Base-by-base conservation (phyloP, 2,797 vertebrate genomes). In the Bradypodion ventrale region DNA sequence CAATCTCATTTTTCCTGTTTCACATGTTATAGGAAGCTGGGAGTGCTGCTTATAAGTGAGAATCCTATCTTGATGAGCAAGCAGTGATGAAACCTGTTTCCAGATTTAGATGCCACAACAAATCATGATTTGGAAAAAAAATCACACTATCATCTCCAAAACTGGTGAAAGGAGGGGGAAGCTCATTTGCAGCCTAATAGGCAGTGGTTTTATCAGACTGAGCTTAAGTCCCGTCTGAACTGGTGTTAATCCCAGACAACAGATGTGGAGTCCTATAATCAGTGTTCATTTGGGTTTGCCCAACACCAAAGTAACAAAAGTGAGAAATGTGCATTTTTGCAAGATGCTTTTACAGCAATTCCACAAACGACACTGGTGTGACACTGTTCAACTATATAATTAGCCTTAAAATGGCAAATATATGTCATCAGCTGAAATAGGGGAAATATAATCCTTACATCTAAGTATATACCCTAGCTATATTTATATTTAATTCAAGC, bases 261-360 rank as follows among this genome's bases (percentile, higher is more conserved):
- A 49, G 23, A n/a, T 3, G 19, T 32, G 42, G 6, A 40, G 13
- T 32, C 35, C 37, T 2, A 2, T 15, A 59, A 21, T 32, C 25
- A 75, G 25, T 29, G 40, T 2, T 60, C 69, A 21, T 32, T 59
- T 60, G n/a, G 42, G 37, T 19, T 40, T 74, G 83, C 46, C 21
- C 44, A 42, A 60, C 63, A 44, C 68, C 62, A 60, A 62, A 80
- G 46, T 56, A 75, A 23, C 19, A 5, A 46, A 80, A 80, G 4
- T 8, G 19, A 68, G 62, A 37, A 85, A 27, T 29, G 49, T 15
- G 35, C 32, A 75, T 25, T 75, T 80, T 75, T 82, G 42, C 93
- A 90, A 75, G 87, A 80, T 83, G 88, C 44, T 37, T 74, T 83
- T 83, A 90, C 76, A 90, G 81, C 42, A 83, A 70, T 83, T 80